Evolutionary conservation across 2,113 vertebrate genomes (phyloP), one percentile per base, ranked within the genome.

Genomic region (Megatriorchis doriae): DNA sequence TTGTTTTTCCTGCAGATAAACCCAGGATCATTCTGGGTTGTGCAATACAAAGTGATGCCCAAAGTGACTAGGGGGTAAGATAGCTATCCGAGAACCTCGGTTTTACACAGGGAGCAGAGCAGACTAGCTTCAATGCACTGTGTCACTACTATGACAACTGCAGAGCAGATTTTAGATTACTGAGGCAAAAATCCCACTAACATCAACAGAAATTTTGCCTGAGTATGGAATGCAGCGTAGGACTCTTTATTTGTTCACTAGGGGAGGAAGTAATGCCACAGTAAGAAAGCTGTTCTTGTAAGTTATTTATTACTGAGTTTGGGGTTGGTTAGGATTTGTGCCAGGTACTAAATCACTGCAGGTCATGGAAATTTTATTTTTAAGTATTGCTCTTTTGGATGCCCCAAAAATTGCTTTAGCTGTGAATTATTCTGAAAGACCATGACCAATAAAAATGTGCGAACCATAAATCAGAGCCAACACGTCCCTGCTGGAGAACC

Each of bases 331-430:
- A 95, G 93, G 95, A 92, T 74, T 86, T 73, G 50, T 66, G 94
- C 94, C 94, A 95, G 52, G n/a, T 90, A 80, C 45, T 97, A 96
- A 97, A 96, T 97, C 93, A 95, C 81, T 91, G 58, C 88, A 94
- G 96, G 93, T 92, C 96, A 95, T 17, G 88, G 88, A 96, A 96
- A 92, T 92, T 92, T 97, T 95, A 93, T 90, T 96, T 96, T 97
- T 88, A 97, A 96, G 62, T 62, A 23, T 73, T 91, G 45, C 74
- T 94, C 78, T 92, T 95, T 95, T 92, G 88, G 82, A 96, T 96
- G 92, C 71, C 96, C 92, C 71, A 38, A 97, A 96, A 96, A 94
- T 88, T 95, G 42, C 58, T 92, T 90, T 94, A 86, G 72, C 93
- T 94, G 88, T 93, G 93, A 96, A 92, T 95, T 97, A 96, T 94